Base-by-base conservation (phyloP, 2,797 vertebrate genomes). In the Onychomys torridus region DNA sequence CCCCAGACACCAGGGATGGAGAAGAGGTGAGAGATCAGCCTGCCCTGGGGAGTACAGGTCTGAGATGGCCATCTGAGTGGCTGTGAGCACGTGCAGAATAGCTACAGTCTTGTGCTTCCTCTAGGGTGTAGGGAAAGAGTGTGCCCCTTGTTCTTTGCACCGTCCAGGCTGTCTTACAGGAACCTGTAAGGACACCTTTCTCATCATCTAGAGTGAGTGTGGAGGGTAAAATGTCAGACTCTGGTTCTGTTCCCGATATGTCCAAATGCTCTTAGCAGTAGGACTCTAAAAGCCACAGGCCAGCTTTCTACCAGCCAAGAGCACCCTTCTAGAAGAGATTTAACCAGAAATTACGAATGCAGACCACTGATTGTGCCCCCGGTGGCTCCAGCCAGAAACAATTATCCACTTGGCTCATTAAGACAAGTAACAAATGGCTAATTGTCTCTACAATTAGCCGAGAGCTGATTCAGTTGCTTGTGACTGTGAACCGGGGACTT, bases 351-450 rank as follows among this genome's bases (percentile, higher is more conserved):
- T 94, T 76, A 86, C 65, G 25, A 63, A 67, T 3, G 6, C 82
- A 91, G 92, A 73, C 21, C n/a, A 43, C 65, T 43, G 59, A 57
- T 76, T 13, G 52, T 29, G 55, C 67, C 90, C 77, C 71, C 46
- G 6, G 88, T 4, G 34, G 89, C 78, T 97, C 75, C n/a, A 40
- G 93, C 95, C 97, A 96, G 96, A 89, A 95, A 89, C 94, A 43
- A 93, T 95, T 90, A 96, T 75, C 82, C 40, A 4, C 91, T 83
- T 87, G 96, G 97, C 96, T 96, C 95, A 73, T 96, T 93, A 93
- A 79, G 81, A 63, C 49, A 71, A 93, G 86, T 65, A 73, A 93
- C 94, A 87, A 94, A 94, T 87, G 86, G 95, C 91, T 95, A 94
- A 95, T 89, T 93, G 93, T 95, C 67, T 52, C 57, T n/a, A 73